A percentile compares a stretch with the other conserved stretches of the same genome.
phyloP scores from a whole-genome alignment of 2,113 vertebrate genomes.

The Ageneiosus marmoratus region DNA sequence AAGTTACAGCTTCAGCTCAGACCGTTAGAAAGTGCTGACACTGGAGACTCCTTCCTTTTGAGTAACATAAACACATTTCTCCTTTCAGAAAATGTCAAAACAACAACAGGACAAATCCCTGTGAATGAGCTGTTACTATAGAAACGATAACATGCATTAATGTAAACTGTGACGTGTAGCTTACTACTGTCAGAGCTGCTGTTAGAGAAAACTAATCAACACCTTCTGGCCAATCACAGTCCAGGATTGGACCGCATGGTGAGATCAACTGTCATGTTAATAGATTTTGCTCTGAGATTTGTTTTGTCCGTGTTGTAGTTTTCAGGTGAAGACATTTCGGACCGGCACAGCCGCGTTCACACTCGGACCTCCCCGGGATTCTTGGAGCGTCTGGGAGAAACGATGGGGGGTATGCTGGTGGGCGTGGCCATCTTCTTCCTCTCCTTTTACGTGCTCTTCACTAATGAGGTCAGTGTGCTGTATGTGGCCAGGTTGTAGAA shows the following conservation, averaged over 20 bases:
- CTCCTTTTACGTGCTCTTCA: conserved; percentile 91
- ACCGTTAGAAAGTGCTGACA: neutral
- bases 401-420: conserved; percentile 82
- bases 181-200: neutral
- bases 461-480: conserved; percentile 83
- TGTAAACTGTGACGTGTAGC: no score
- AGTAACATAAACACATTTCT: neutral
- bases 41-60: neutral
- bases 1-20: neutral
- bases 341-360: conserved; percentile 75
- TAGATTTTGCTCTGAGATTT: neutral
- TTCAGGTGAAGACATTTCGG: conserved; percentile 43
- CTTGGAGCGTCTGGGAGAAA: conserved; percentile 87
- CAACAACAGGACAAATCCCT: no score
- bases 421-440: conserved; percentile 82
- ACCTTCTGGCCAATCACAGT: neutral
- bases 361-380: conserved; percentile 81
- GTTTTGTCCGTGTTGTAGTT: conserved; percentile 56
- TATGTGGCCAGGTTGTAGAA: neutral
- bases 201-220: neutral
- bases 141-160: neutral
- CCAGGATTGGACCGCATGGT: neutral
- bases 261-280: neutral
- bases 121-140: neutral
- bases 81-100: neutral